Base-by-base conservation (phyloP, 2,888 invertebrate species). In the Luffia ferchaultella region DNA sequence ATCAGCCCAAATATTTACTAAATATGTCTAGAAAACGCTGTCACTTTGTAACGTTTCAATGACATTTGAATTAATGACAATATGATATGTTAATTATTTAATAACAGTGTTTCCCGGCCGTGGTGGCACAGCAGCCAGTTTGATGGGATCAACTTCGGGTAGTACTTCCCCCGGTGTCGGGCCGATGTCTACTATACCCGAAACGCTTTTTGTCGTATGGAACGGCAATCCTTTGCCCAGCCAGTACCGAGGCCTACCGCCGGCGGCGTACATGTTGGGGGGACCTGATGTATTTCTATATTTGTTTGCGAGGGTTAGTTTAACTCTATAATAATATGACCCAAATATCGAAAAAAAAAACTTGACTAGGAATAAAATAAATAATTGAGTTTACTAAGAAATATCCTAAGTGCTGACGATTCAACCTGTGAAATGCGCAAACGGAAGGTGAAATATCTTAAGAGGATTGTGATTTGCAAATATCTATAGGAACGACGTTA, bases 271-370 rank as follows among this genome's bases (percentile, higher is more conserved):
- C 57, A 64, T 85, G 60, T 75, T 88, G 18, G 91, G 91, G 1
- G 91, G 91, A 1, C 76, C 88, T 0, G 87, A 89, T 7, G 74
- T 88, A 45, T 82, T 91, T 60, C 70, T 92, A 1, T 90, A 88
- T 56, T 72, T 92, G 0, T 90, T 89, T 60, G 91, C 91, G 0
- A 84, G 90, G 71, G 90, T 90, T 60, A 52, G 41, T 49, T 18
- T 30, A 46, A 17, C 12, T 46, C 19, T 17, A 45, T 16, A 2
- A 17, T 44, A n/a, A 5, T 2, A 3, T 3, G 16, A 2, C n/a
- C n/a, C n/a, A n/a, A n/a, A n/a, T n/a, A n/a, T n/a, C n/a, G n/a
- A n/a, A n/a, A n/a, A n/a, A n/a, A n/a, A n/a, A n/a, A n/a, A n/a
- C n/a, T n/a, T n/a, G n/a, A n/a, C n/a, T n/a, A n/a, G n/a, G n/a